Base-by-base conservation (phyloP, 2,797 vertebrate species). In the Lindbergichthys nudifrons region DNA sequence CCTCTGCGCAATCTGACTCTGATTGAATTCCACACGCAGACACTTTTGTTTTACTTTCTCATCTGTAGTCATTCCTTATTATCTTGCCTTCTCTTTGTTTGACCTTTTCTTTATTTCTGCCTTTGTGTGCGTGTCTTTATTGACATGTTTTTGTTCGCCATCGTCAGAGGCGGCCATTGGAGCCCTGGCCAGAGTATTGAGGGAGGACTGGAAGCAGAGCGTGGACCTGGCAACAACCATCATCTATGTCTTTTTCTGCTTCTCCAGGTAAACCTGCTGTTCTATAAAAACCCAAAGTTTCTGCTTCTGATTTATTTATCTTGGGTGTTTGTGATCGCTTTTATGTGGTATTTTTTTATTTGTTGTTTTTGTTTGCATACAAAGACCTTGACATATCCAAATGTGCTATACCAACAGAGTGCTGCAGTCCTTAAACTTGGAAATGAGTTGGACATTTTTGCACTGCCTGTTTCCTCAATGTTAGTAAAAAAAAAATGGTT, bases 201-300 rank as follows among this genome's bases (percentile, higher is more conserved):
- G 97, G 85, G 97, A 98, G 88, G 97, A 98, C 89, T 98, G 96
- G 97, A 98, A 97, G 87, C 96, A 96, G 85, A 98, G 97, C 0
- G 95, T 97, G 18, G 97, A 98, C 81, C 94, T 99, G 88, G 96
- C 97, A 78, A 98, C 96, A 59, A 98, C 97, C 83, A 98, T 99
- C 80, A 95, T 97, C 89, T 96, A 95, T 65, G 89, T 98, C 84
- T 99, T 98, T 87, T 98, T 97, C 89, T 98, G 97, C 88, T 98
- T 98, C 90, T 98, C 97, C 56, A 98, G 96, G 97, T 98, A 91
- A 89, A 53, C 19, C 18, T 21, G 21, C n/a, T 18, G 8, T 10
- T 52, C 41, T 1, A 6, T 23, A 36, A n/a, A 36, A 50, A 3
- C 11, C 42, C 23, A 19, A 21, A 4, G 43, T 9, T 1, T 54